Conservation (phyloP, 2,113 vertebrate genomes). For the Oncorhynchus gorbuscha region DNA sequence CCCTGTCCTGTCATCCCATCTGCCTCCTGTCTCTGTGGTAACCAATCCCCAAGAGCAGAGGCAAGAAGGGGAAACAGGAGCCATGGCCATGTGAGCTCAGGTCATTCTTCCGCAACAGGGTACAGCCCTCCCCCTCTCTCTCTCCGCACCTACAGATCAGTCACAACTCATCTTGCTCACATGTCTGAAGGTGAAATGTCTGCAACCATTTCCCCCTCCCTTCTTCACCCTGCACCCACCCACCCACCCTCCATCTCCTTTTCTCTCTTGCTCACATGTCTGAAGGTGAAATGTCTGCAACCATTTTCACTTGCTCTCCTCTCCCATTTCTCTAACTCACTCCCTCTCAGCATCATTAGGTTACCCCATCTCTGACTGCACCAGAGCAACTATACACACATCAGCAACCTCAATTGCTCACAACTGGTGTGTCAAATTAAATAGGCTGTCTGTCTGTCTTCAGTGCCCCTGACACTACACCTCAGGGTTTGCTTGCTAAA, state of each 20-base stretch:
- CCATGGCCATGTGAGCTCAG: slow-evolving; percentile 32
- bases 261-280: slow-evolving; percentile 37
- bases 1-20: slow-evolving; percentile 34
- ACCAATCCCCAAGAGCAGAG: slow-evolving; percentile 47
- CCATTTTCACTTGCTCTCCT: background rate
- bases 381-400: too few relatives aligned
- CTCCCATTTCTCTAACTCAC: too few relatives aligned
- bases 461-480: slow-evolving; percentile 17
- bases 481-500: background rate
- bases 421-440: slow-evolving; percentile 16
- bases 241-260: background rate
- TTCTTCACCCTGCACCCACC: too few relatives aligned
- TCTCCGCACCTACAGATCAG: slow-evolving; percentile 53
- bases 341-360: background rate
- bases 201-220: slow-evolving; percentile 5
- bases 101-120: slow-evolving; percentile 66
- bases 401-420: slow-evolving; percentile 5
- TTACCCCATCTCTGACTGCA: background rate
- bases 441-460: background rate
- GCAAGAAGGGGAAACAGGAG: slow-evolving; percentile 16
- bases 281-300: slow-evolving; percentile 58
- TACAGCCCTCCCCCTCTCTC: slow-evolving; percentile 39
- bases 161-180: too few relatives aligned
- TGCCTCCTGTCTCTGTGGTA: slow-evolving; percentile 39
- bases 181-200: too few relatives aligned